These are phyloP conservation scores for Spinus pinus DNA, from an alignment of 2,797 vertebrate genomes.

Conservation along the genomic window DNA sequence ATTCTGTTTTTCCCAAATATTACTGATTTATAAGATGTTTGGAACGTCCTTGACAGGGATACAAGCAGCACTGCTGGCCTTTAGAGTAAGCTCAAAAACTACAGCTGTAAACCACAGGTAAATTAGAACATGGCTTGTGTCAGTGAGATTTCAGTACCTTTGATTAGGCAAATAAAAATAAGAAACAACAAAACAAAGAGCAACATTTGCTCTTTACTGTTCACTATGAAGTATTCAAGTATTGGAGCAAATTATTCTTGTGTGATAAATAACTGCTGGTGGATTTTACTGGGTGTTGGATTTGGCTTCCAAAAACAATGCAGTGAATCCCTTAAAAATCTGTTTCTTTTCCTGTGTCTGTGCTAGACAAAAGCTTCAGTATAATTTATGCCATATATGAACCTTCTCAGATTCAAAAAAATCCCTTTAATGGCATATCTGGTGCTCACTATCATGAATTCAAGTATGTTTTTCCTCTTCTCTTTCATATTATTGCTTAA, in stretches of 20 bases:
- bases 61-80: constrained; percentile 28
- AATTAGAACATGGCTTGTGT: constrained; percentile 43
- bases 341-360: neutral
- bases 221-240: neutral
- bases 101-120: constrained; percentile 51
- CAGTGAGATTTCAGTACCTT: neutral
- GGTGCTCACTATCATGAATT: neutral
- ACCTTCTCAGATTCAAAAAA: neutral
- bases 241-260: constrained; percentile 7
- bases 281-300: neutral
- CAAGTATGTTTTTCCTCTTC: neutral
- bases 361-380: neutral
- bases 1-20: constrained; percentile 33
- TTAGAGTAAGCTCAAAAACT: constrained; percentile 21
- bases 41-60: neutral
- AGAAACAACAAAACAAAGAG: neutral
- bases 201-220: neutral
- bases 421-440: neutral
- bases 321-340: neutral
- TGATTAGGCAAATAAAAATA: neutral
- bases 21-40: constrained; percentile 8
- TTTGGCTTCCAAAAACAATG: neutral
- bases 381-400: neutral
- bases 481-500: neutral
- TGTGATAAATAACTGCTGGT: neutral